Evolutionary conservation across 2,797 vertebrate genomes (phyloP), one percentile per base, ranked within the genome.

Genomic region (Sebastiscus tertius): DNA sequence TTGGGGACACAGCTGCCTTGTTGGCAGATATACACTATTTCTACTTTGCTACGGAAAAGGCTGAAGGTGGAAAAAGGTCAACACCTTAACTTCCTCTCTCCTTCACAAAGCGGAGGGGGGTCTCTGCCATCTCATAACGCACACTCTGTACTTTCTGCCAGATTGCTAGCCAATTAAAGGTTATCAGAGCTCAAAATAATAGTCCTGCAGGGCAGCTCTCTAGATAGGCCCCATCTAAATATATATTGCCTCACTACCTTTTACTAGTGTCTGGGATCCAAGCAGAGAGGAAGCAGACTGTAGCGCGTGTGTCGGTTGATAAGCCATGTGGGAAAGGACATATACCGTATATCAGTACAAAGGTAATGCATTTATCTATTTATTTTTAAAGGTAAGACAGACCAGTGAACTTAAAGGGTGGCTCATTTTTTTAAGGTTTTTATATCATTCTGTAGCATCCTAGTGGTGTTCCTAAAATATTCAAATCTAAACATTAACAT

Each of bases 161-260:
- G 84, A 92, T 89, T 89, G 75, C 74, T 73, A 71, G 68, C 81
- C 89, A 94, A 93, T 94, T 95, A 95, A 94, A 91, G 88, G 92
- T 93, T 93, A 95, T 91, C 89, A 87, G 79, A 88, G 87, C 90
- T 89, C 85, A 88, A 87, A 91, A 91, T 90, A 91, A 89, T 86
- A 87, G 78, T 81, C 83, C 80, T 84, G 81, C 69, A 67, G 82
- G 77, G 68, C 72, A 65, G 80, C 87, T 81, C 68, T 83, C 62
- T 11, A 72, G 78, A 89, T 83, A 78, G 74, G 46, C 68, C 29
- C 80, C 81, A 93, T 92, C 85, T 87, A 89, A 91, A 93, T 90
- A 89, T 80, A 91, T 88, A 90, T 89, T 77, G 65, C 76, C 34
- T 73, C 54, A 67, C 56, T 75, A 76, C 65, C 60, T 79, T 86